Evolutionary conservation across 2,888 invertebrate genomes (phyloP), one percentile per base, ranked within the genome.

Genomic region (Lepidochrysops patricia): DNA sequence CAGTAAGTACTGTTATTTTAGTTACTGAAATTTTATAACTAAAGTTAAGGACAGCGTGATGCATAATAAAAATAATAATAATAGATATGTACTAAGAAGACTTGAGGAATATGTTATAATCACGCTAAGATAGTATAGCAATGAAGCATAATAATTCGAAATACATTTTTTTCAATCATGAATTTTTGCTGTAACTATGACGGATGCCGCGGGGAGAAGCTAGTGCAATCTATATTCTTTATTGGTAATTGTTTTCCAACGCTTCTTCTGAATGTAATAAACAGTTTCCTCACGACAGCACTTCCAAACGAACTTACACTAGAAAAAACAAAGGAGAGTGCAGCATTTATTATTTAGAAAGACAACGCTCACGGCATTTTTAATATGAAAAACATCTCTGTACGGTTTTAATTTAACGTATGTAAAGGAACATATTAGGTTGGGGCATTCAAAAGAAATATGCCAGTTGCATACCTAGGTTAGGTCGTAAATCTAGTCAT

Each of bases 341-440:
- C 3, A 52, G 27, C 27, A 52, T 52, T 52, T 27, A 52, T 52
- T 52, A 52, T 52, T 26, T 52, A 52, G 27, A 52, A 27, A 52
- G 52, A 52, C 26, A 52, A 52, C 7, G 27, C 52, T 52, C 27
- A 52, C 52, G 13, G 52, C 7, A 52, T 27, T 23, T 52, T 52
- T 52, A 52, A 27, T 52, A 52, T 27, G 27, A 26, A 27, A 52
- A n/a, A 49, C 49, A 49, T 48, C 19, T 49, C 4, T 13, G 27
- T 2, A n/a, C 13, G 27, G 52, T 52, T 52, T 52, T 52, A 52
- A 52, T 52, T 52, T 52, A 15, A 27, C n/a, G 61, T 52, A 58
- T 60, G 62, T 57, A 66, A 66, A 62, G 66, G 61, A 66, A 65
- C 66, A 67, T 68, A 70, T 68, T 68, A 62, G 68, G 64, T 63